Evolutionary conservation across 2,888 invertebrate species (phyloP), one percentile per base, ranked within the genome.

Genomic region (Scaptomyza flava): DNA sequence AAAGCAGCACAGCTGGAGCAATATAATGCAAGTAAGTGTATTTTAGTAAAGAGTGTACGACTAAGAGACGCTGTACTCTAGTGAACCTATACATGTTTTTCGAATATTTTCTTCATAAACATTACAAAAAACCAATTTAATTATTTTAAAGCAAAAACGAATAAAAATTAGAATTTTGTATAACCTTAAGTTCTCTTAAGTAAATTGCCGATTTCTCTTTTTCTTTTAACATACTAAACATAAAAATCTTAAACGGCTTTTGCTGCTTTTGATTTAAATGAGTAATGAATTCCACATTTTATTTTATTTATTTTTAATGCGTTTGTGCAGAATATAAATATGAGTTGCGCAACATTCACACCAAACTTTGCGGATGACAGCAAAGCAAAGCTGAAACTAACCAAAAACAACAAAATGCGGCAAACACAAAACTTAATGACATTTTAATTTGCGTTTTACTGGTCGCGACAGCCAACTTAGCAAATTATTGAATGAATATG

Each of bases 371-470:
- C 34, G 33, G 23, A 17, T 51, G 50, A 30, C 38, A 38, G 30
- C 45, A 51, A 41, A 33, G 38, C 8, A 52, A 36, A n/a, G 36
- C 8, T 8, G 8, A 38, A 38, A 38, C 14, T 14, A 14, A 38
- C 14, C 6, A 30, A 42, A 67, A 11, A 33, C 43, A 48, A 43
- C n/a, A 57, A 69, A 62, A 65, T 68, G 56, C 54, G 59, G 33
- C 47, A 43, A 45, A 23, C 43, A 50, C 14, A n/a, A 67, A 54
- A 50, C 60, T 59, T 62, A 72, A 72, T 72, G 69, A 57, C 69
- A 69, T 69, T 72, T 79, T 79, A 79, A 77, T 79, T 69, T 62
- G 46, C 68, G 48, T 36, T 58, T 33, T 14, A 36, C 54, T 54
- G 41, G 36, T 31, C 12, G 48, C 42, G 59, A 38, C 48, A 27